Base-by-base conservation (phyloP, 1,140 invertebrate genomes). In the Polyergus mexicanus region DNA sequence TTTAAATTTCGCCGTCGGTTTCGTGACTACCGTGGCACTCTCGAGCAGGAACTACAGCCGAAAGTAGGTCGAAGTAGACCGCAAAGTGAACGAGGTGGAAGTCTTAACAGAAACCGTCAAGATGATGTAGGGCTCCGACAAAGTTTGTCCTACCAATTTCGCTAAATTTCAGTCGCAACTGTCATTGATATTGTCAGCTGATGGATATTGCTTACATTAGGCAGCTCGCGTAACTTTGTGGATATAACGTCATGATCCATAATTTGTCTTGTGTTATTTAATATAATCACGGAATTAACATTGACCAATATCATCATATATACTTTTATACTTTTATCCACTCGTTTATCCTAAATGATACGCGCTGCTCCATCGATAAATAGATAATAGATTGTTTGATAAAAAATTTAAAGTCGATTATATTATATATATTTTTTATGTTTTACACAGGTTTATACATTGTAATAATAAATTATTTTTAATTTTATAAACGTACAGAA, bases 51-150 rank as follows among this genome's bases (percentile, higher is more conserved):
- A 65, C 44, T 62, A 41, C 47, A 32, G 38, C 32, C 28, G 41
- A 71, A 90, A 90, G 63, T 90, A 63, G 88, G 89, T 90, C 89
- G 88, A 88, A 86, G 85, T 85, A 77, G 75, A 89, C 75, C 62
- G 51, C 87, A 71, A 88, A 86, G 84, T 74, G 84, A 88, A 51
- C 76, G 72, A 74, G 77, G 68, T 74, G 35, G 54, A 65, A 66
- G 75, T 77, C 85, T 69, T 60, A 63, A 80, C 80, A 87, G 88
- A 89, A 89, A 89, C 87, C 71, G 88, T 83, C 76, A 89, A 76
- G 84, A 77, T 80, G 81, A 88, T 75, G 76, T 63, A 72, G 77
- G 58, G 76, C 58, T 86, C 25, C 77, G 16, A 51, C 35, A 25
- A 89, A 89, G 71, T 89, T 89, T 89, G 88, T 86, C 87, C 35